Percentiles rank a stretch among this genome's conserved stretches.
Evolutionary conservation across 2,888 invertebrate genomes (phyloP).

Genomic region (Andrena haemorrhoa): DNA sequence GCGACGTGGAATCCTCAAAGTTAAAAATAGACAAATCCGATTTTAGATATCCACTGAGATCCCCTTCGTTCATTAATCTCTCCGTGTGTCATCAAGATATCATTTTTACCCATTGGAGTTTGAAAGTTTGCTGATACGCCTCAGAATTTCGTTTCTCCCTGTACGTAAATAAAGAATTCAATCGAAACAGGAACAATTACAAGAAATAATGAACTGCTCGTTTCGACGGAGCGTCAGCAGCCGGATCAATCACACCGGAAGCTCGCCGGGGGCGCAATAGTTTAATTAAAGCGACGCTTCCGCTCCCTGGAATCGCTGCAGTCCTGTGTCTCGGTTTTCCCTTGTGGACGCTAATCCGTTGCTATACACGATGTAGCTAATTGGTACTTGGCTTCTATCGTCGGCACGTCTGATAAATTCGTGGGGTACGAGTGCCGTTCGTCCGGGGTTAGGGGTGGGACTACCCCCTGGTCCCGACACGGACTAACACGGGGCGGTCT

Average conservation of each 20-base stretch:
- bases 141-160: no score
- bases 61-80: no score
- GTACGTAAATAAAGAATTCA: no score
- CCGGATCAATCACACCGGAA: constrained; percentile 12
- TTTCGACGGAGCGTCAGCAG: neutral
- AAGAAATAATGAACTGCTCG: constrained; percentile 28
- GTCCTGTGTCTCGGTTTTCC: neutral
- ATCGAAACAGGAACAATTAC: neutral
- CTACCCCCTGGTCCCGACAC: constrained; percentile 40
- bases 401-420: constrained; percentile 51
- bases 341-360: constrained; percentile 47
- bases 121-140: no score
- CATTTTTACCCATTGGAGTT: no score
- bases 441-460: constrained; percentile 59
- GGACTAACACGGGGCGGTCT: constrained; percentile 57
- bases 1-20: no score
- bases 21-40: no score
- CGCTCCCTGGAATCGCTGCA: constrained; percentile 1
- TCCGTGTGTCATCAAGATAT: no score
- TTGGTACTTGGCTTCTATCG: constrained; percentile 36
- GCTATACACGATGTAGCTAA: constrained; percentile 35
- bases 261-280: constrained; percentile 12
- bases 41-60: no score
- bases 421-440: constrained; percentile 46
- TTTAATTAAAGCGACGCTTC: constrained; percentile 24